Evolutionary conservation across 2,797 vertebrate genomes (phyloP), one percentile per base, ranked within the genome.

Genomic region (Denticeps clupeoides): DNA sequence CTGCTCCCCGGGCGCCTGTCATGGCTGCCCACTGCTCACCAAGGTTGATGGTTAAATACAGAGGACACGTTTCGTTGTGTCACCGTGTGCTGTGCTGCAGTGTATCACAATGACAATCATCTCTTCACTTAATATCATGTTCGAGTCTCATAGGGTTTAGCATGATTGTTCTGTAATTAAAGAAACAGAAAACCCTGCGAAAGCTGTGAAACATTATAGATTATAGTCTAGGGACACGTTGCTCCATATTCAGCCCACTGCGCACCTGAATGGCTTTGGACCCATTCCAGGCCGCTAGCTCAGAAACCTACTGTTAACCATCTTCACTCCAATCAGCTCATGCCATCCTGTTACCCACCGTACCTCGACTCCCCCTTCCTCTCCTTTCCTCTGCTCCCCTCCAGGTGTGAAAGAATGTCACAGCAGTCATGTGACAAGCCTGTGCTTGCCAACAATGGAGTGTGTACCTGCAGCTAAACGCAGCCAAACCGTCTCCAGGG

Each of bases 111-210:
- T n/a, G n/a, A n/a, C n/a, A n/a, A n/a, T n/a, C n/a, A n/a, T n/a
- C n/a, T n/a, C n/a, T n/a, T n/a, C n/a, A n/a, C n/a, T n/a, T n/a
- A n/a, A n/a, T n/a, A n/a, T n/a, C n/a, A n/a, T n/a, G n/a, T n/a
- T n/a, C n/a, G n/a, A n/a, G n/a, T n/a, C n/a, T n/a, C n/a, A n/a
- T n/a, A n/a, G n/a, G n/a, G n/a, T n/a, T n/a, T n/a, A n/a, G n/a
- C n/a, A n/a, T n/a, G n/a, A n/a, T n/a, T 41, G 43, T 21, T 35
- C 40, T 56, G 18, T 57, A 45, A 55, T 60, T 54, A 47, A 46
- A 24, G 16, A 26, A 55, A 10, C n/a, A n/a, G n/a, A n/a, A n/a
- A n/a, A n/a, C n/a, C n/a, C n/a, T n/a, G n/a, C n/a, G n/a, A n/a
- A n/a, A n/a, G n/a, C n/a, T n/a, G n/a, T n/a, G n/a, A n/a, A n/a